Percentiles rank a stretch among this genome's conserved stretches.
phyloP scores from a whole-genome alignment of 1,140 invertebrate species.

The Drosophila murphyi region DNA sequence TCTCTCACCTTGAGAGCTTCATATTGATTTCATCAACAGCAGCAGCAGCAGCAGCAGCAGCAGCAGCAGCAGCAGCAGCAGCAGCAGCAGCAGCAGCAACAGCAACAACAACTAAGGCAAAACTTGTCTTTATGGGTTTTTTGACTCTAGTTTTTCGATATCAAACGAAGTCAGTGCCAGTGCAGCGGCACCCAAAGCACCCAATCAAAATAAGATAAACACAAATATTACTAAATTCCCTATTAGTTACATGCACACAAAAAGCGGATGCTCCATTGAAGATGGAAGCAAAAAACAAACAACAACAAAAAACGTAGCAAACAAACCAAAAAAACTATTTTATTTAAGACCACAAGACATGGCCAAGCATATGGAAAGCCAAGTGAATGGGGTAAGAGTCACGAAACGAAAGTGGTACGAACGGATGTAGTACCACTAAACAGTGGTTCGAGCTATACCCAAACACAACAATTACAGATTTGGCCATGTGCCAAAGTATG shows the following conservation, averaged over 20 bases:
- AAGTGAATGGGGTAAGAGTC: constrained; percentile 35
- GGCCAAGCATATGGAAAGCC: constrained; percentile 40
- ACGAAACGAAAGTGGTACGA: constrained; percentile 71
- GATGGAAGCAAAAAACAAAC: constrained; percentile 28
- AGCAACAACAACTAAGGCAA: constrained; percentile 20
- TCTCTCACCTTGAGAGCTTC: constrained; percentile 76
- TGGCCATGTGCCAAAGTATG: constrained; percentile 2
- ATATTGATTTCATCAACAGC: constrained; percentile 56
- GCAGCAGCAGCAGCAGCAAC: background rate
- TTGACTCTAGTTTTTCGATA: constrained; percentile 32
- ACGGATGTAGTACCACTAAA: constrained; percentile 61
- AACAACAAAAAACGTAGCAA: constrained; percentile 20
- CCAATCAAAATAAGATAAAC: constrained; percentile 17
- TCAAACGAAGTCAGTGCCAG: constrained; percentile 55
- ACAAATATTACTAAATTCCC: background rate
- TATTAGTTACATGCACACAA: constrained; percentile 7
- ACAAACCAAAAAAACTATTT: constrained; percentile 22
- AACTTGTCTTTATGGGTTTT: constrained; percentile 52
- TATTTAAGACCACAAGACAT: constrained; percentile 2
- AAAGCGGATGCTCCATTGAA: constrained; percentile 5
- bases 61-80: too few relatives aligned
- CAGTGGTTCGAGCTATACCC: constrained; percentile 29
- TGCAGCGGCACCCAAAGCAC: constrained; percentile 41
- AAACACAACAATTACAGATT: background rate
- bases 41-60: constrained; percentile 1